Base-by-base conservation (phyloP, 2,797 vertebrate species). In the Carapus acus region DNA sequence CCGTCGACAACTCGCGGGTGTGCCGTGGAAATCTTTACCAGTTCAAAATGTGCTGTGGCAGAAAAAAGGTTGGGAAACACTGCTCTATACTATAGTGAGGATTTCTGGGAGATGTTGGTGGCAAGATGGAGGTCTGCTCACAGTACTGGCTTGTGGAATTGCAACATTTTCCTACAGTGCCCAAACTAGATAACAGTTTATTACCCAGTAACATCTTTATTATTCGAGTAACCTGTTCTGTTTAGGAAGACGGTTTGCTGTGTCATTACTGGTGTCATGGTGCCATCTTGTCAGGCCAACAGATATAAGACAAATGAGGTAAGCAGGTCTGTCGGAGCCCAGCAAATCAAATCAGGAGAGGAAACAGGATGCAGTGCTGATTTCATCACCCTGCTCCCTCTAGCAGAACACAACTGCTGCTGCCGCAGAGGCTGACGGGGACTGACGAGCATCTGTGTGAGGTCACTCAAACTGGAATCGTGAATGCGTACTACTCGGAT, bases 271-370 rank as follows among this genome's bases (percentile, higher is more conserved):
- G 45, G 65, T 66, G 47, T 71, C 62, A 57, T 23, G 49, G 60
- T 58, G 59, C 49, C 46, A 18, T 54, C 38, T 8, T 1, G 16
- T 66, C 62, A 60, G 33, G 50, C 18, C 7, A 43, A 16, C 37
- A 33, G 69, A 76, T 63, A 65, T 51, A 69, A 75, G 44, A 58
- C 51, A 41, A 74, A 69, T 71, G 67, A 80, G 62, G 65, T 55
- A 58, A 75, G 46, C 68, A 40, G 63, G 65, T 33, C 46, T 29
- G 52, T 69, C 75, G 53, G 62, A 63, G 44, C 27, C 58, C 34
- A 12, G 67, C 53, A 81, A 84, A 86, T 82, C 34, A 38, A 65
- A 83, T 83, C 70, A 81, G 65, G 36, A 55, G 40, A 64, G 70
- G 76, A 82, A 79, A 57, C 57, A 62, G 67, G 71, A 78, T 53